These are phyloP conservation scores for Talpa occidentalis DNA, from an alignment of 2,113 vertebrate genomes.

Conservation along the genomic window DNA sequence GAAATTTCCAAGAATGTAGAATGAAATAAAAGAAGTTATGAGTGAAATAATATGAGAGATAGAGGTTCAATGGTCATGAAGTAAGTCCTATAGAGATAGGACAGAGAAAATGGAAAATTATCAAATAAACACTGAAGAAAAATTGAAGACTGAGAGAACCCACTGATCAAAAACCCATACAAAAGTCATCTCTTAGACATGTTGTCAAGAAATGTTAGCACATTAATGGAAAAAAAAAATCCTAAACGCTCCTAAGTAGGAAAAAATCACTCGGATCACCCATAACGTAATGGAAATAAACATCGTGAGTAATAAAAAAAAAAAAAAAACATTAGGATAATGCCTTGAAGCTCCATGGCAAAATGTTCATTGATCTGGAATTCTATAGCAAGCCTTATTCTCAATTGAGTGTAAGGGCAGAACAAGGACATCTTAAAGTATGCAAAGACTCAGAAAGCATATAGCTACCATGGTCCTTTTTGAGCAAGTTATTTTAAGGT, in stretches of 20 bases:
- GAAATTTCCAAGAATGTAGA: conserved; percentile 16
- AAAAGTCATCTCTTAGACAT: neutral
- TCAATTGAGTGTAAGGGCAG: neutral
- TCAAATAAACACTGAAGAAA: neutral
- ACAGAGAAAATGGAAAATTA: neutral
- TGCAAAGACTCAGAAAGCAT: neutral
- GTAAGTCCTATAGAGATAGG: neutral
- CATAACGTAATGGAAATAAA: neutral
- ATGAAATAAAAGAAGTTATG: neutral
- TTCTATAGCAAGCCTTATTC: neutral
- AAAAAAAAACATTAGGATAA: neutral
- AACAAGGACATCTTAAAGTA: neutral
- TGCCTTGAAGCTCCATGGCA: neutral
- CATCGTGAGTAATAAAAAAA: neutral
- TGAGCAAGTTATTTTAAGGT: neutral
- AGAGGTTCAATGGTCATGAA: neutral
- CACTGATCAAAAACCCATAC: neutral
- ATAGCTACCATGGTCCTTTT: neutral
- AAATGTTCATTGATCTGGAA: conserved; percentile 6
- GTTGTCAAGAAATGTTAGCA: neutral
- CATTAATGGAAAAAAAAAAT: neutral
- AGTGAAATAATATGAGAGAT: neutral
- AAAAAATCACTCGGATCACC: neutral
- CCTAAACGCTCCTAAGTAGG: neutral
- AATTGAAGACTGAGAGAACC: neutral